Base-by-base conservation (phyloP, 2,113 vertebrate genomes). In the Ascaphus truei region DNA sequence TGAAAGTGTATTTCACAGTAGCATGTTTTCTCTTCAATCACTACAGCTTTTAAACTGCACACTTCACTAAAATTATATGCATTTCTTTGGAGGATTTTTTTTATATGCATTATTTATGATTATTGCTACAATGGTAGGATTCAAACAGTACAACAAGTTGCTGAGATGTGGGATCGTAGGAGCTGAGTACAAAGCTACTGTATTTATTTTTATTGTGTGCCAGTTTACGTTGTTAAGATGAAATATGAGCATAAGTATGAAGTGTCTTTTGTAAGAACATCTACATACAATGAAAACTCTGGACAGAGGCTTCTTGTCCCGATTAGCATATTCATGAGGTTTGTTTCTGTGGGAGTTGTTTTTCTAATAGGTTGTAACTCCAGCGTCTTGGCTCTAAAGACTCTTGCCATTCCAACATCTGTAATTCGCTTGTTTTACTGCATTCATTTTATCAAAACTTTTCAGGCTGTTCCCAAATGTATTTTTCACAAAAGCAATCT, bases 291-390 rank as follows among this genome's bases (percentile, higher is more conserved):
- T 48, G 27, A 34, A 39, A 29, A 64, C 22, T 64, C 62, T 37
- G 47, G 33, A 53, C 33, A 65, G 45, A 4, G 25, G 23, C 34
- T 52, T 15, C n/a, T 15, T 37, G 5, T 41, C 33, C 15, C n/a
- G 26, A 65, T 53, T 65, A 65, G 26, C 62, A 65, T 65, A 65
- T 65, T 53, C 33, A 65, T 65, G 62, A 65, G 48, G 18, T 53
- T 20, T 3, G 62, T 10, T 37, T 65, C 62, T 53, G 4, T 65
- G 62, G 62, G 62, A 53, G 22, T 65, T 65, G 62, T 65, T 65
- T 47, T 65, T 37, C 48, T 65, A 65, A 65, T 65, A 53, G 62
- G 22, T 52, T 65, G 34, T 31, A 37, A 65, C 23, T 23, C n/a
- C 25, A 20, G 33, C 62, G 45, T 65, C 47, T 52, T 65, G 52